Conservation (phyloP, 2,888 invertebrate species). For the Pseudolycoriella hygida region DNA sequence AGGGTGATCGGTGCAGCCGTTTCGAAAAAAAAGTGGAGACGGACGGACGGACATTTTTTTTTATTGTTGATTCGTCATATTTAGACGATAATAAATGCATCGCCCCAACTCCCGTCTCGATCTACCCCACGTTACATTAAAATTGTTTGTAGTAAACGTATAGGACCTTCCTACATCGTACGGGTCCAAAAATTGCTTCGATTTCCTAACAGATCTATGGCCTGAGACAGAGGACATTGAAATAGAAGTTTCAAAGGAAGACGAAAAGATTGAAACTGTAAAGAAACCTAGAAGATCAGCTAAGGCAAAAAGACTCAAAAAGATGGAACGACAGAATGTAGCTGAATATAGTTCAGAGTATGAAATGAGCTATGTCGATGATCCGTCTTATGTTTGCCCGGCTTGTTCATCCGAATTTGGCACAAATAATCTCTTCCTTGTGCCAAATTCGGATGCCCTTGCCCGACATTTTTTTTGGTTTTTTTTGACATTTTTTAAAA, state of each 20-base stretch:
- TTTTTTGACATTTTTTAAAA: constrained; percentile 41
- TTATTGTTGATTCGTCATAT: too few relatives aligned
- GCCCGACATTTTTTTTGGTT: too few relatives aligned
- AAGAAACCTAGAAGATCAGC: constrained; percentile 10
- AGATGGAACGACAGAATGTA: constrained; percentile 6
- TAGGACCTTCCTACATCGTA: too few relatives aligned
- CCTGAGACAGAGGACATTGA: not conserved
- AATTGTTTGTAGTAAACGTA: too few relatives aligned
- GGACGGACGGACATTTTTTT: too few relatives aligned
- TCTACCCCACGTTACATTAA: too few relatives aligned
- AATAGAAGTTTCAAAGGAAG: constrained; percentile 3
- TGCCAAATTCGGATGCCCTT: too few relatives aligned
- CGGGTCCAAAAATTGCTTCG: too few relatives aligned
- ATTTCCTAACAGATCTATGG: not conserved
- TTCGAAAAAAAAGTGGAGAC: too few relatives aligned
- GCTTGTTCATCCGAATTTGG: constrained; percentile 57
- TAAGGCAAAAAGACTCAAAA: constrained; percentile 10
- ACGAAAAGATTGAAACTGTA: not conserved
- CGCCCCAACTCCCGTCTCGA: too few relatives aligned
- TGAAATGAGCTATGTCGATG: constrained; percentile 6
- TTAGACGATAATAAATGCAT: too few relatives aligned
- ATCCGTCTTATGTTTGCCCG: constrained; percentile 36
- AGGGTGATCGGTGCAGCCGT: too few relatives aligned
- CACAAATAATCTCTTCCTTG: constrained; percentile 80
- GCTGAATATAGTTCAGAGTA: not conserved